These are phyloP conservation scores for Alethe diademata DNA, from an alignment of 2,113 vertebrate genomes.

Conservation along the genomic window DNA sequence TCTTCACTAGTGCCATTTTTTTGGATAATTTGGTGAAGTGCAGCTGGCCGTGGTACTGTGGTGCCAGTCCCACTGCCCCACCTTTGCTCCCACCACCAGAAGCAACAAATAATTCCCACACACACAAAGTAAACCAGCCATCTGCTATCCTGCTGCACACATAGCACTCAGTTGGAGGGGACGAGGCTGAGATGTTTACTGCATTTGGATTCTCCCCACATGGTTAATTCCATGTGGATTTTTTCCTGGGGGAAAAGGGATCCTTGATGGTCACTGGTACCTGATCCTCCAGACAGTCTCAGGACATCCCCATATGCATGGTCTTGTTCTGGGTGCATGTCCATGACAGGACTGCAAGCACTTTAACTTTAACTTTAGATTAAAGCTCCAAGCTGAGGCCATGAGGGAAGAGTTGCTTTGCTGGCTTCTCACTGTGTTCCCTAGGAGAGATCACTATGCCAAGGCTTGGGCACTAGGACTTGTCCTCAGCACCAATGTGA, in stretches of 20 bases:
- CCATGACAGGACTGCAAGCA: background rate
- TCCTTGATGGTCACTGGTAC: background rate
- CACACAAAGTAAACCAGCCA: background rate
- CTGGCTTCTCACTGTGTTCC: background rate
- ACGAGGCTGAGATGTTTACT: background rate
- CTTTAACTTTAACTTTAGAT: background rate
- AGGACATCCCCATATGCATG: background rate
- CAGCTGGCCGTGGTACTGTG: background rate
- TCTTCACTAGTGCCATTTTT: background rate
- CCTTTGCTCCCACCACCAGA: background rate
- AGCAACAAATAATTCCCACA: background rate
- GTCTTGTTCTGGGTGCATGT: background rate
- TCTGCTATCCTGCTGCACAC: background rate
- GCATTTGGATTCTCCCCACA: background rate
- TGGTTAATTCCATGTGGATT: background rate
- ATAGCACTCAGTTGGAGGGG: background rate
- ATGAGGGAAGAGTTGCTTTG: background rate
- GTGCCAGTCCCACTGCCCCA: background rate
- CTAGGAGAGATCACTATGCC: background rate
- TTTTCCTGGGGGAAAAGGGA: background rate
- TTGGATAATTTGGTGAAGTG: background rate
- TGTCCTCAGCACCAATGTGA: background rate
- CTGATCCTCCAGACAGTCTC: background rate
- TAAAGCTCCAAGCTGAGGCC: background rate
- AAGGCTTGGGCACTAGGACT: rapidly evolving